Percentiles rank a stretch among this genome's conserved stretches.
These are phyloP conservation scores for Ia io DNA, from an alignment of 2,113 vertebrate genomes.

Conservation along the genomic window DNA sequence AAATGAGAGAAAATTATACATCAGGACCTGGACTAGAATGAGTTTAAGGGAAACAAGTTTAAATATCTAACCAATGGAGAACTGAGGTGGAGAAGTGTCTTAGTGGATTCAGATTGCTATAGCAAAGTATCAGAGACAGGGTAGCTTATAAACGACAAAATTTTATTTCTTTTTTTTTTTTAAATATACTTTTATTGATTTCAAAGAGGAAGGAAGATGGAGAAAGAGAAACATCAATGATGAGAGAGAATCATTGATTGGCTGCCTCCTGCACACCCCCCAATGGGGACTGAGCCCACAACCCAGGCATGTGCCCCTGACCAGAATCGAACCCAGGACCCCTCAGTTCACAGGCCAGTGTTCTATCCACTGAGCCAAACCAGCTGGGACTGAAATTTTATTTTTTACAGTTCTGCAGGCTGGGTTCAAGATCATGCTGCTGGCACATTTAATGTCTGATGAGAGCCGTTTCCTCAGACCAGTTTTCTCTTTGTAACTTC, in stretches of 20 bases:
- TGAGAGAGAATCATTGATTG: too few species aligned
- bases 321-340: too few species aligned
- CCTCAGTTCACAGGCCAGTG: too few species aligned
- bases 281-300: too few species aligned
- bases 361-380: too few species aligned
- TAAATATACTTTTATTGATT: too few species aligned
- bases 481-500: not conserved
- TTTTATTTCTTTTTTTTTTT: not conserved
- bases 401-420: not conserved
- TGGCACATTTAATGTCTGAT: slow-evolving; percentile 31
- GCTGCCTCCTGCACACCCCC: too few species aligned
- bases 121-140: not conserved
- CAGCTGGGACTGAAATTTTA: not conserved
- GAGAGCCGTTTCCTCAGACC: not conserved
- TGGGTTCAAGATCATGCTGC: not conserved
- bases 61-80: not conserved
- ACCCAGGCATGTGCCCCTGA: too few species aligned
- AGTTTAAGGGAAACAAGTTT: not conserved
- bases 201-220: too few species aligned
- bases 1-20: not conserved
- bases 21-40: not conserved
- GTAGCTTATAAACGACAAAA: not conserved
- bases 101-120: not conserved
- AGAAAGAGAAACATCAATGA: too few species aligned
- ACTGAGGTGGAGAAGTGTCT: not conserved